Evolutionary conservation across 30 jellyfish, hydroid and myxozoan species (phyloP), one percentile per base, ranked within the genome.

Genomic region (Rhopilema esculentum): DNA sequence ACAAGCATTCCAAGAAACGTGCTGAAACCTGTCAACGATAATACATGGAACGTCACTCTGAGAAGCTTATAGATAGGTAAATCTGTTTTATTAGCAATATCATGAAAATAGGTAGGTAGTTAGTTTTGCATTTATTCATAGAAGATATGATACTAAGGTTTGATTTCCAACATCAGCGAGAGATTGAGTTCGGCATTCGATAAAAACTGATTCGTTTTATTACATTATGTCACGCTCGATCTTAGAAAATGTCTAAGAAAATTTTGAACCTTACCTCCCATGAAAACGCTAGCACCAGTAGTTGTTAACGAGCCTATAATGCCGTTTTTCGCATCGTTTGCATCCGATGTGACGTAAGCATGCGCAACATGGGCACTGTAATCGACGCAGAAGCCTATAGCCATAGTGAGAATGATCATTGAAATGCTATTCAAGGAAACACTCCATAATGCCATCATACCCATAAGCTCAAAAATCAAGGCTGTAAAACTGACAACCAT

Each of bases 1-100:
- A 83, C 96, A 17, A 93, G 70, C 91, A 93, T 87, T 31, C 98
- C 98, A 73, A 93, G 83, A 48, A 93, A 93, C 22, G 98, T 93
- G 76, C 96, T 88, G 66, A 80, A 65, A 1, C 97, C 97, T 91
- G 52, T 21, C n/a, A 21, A 7, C n/a, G 75, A 15, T 8, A 26
- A 21, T n/a, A n/a, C 22, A 57, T 18, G 19, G 15, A 19, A n/a
- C 18, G 27, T 2, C 7, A n/a, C 72, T 63, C 8, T 2, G 6
- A 63, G 29, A n/a, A 4, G 72, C 19, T 51, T 51, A 15, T 51
- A 15, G 66, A 51, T 9, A 51, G 19, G 15, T 15, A 15, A 51
- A 9, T 9, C 66, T 51, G 66, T 9, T 51, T 19, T 51, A 9
- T 19, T 51, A 51, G 17, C 66, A 51, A 51, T 51, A 9, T 51